Conservation (phyloP, 2,888 invertebrate genomes). For the Phyllotreta striolata region DNA sequence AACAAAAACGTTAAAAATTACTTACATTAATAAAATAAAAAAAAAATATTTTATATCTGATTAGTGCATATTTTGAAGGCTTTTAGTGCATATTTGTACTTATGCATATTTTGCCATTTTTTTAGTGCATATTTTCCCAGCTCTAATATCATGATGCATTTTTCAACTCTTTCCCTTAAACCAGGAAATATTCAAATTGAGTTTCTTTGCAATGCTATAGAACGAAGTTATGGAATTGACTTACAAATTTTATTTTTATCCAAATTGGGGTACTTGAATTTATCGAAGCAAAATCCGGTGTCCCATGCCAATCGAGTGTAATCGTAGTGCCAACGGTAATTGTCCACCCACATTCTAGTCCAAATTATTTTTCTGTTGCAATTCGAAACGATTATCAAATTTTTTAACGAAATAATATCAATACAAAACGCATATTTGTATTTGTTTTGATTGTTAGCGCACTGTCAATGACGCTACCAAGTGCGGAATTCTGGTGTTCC, state of each 20-base stretch:
- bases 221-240: slow-evolving; percentile 47
- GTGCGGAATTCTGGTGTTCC: neutral
- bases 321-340: slow-evolving; percentile 70
- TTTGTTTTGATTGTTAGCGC: slow-evolving; percentile 18
- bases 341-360: slow-evolving; percentile 51
- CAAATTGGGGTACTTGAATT: slow-evolving; percentile 66
- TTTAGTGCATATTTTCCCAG: no score
- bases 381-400: neutral
- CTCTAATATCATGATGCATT: no score
- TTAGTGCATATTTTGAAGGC: no score
- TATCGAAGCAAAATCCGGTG: slow-evolving; percentile 73
- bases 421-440: slow-evolving; percentile 1
- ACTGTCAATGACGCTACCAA: neutral
- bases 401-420: slow-evolving; percentile 1
- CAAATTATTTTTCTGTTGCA: neutral
- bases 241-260: slow-evolving; percentile 76
- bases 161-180: neutral
- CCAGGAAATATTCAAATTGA: no score
- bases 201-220: no score
- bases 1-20: no score
- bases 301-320: slow-evolving; percentile 75
- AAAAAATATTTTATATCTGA: no score
- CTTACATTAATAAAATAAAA: no score
- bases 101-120: no score
- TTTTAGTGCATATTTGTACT: no score